These are phyloP conservation scores for Ctenodactylus gundi DNA, from an alignment of 2,113 vertebrate genomes.

Conservation along the genomic window DNA sequence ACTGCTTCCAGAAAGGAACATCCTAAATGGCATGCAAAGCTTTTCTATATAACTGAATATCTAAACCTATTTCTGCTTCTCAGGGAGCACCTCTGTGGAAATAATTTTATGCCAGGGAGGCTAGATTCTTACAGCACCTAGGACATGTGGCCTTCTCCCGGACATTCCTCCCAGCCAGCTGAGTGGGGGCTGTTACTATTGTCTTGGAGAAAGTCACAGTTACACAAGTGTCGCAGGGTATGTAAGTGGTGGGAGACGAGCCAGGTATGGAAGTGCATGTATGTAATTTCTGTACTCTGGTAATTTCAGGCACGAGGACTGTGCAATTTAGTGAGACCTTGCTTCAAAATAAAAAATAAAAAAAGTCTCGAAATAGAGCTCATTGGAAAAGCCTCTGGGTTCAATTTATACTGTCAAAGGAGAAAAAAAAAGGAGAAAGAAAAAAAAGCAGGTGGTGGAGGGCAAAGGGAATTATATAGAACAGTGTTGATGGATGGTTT, in stretches of 20 bases:
- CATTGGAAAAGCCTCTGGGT: not conserved
- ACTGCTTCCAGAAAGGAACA: not conserved
- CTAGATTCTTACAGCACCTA: not conserved
- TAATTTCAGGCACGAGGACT: not conserved
- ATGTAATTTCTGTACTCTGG: not conserved
- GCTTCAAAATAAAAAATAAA: not conserved
- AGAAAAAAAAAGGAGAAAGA: too few relatives aligned
- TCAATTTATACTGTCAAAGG: not conserved
- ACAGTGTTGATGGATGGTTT: not conserved
- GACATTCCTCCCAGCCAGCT: not conserved
- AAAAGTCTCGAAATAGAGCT: not conserved
- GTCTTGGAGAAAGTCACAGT: not conserved
- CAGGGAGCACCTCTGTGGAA: not conserved
- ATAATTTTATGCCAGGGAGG: not conserved
- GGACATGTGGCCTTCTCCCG: not conserved
- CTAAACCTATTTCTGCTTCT: not conserved
- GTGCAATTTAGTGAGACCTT: not conserved
- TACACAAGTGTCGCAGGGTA: not conserved
- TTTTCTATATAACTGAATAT: not conserved
- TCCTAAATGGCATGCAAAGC: not conserved
- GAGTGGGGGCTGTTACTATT: not conserved
- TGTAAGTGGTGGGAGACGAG: not conserved
- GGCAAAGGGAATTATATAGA: not conserved
- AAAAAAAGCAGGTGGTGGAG: not conserved
- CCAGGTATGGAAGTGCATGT: not conserved